Conservation (phyloP, 2,888 invertebrate genomes). For the Drosophila imparisetae region DNA sequence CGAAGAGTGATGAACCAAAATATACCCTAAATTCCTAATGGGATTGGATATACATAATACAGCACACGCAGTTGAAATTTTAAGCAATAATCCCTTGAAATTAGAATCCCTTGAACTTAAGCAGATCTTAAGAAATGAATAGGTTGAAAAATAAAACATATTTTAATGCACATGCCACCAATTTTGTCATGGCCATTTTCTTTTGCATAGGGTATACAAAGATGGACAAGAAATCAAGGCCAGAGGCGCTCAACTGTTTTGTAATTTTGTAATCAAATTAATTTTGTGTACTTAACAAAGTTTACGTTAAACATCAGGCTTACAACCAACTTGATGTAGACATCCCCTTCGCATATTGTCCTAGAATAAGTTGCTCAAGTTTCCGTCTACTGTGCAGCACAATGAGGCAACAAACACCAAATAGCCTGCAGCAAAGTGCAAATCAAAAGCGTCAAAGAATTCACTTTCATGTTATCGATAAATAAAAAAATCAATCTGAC, state of each 20-base stretch:
- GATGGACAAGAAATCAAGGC: constrained; percentile 35
- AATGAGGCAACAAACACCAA: constrained; percentile 21
- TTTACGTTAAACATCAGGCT: constrained; percentile 33
- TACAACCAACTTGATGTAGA: constrained; percentile 35
- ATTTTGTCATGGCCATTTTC: too few species aligned
- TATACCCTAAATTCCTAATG: not conserved
- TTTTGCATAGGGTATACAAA: constrained; percentile 1
- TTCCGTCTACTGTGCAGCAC: constrained; percentile 3
- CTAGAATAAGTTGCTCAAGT: not conserved
- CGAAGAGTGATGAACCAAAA: not conserved
- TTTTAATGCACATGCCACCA: not conserved
- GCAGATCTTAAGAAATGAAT: not conserved
- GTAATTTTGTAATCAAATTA: constrained; percentile 71
- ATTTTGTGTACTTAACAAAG: constrained; percentile 70
- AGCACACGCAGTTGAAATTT: not conserved
- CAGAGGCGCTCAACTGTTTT: constrained; percentile 46
- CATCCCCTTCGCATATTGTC: not conserved
- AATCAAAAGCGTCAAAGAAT: constrained; percentile 55
- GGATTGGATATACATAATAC: not conserved
- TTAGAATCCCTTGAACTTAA: not conserved
- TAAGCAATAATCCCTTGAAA: not conserved
- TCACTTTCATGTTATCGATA: constrained; percentile 41
- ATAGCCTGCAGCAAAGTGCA: constrained; percentile 29
- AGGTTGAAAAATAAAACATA: not conserved
- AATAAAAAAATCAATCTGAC: constrained; percentile 19